These are phyloP conservation scores for Euplagia quadripunctaria DNA, from an alignment of 2,888 invertebrate genomes.

Conservation along the genomic window DNA sequence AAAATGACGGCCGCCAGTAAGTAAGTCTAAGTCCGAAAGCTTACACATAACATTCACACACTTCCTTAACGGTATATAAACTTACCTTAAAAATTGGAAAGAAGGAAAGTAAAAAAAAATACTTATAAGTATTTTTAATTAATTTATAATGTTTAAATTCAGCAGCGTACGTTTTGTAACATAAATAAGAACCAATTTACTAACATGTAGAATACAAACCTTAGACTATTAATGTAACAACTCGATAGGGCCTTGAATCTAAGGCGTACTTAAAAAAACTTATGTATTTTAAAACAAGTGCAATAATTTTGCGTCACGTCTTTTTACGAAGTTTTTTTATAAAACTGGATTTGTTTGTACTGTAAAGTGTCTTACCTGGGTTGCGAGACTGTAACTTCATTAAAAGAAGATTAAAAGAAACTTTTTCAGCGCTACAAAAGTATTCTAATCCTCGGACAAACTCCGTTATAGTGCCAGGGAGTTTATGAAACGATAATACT, in stretches of 20 bases:
- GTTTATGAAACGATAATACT: conserved; percentile 65
- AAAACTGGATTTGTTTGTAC: conserved; percentile 61
- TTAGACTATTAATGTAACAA: too few relatives aligned
- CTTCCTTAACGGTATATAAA: too few relatives aligned
- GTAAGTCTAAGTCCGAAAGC: too few relatives aligned
- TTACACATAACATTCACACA: too few relatives aligned
- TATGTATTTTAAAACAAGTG: conserved; percentile 28
- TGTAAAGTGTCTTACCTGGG: conserved; percentile 66
- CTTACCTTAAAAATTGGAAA: too few relatives aligned
- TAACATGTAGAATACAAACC: too few relatives aligned
- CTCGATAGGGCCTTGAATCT: neutral
- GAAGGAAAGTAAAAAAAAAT: too few relatives aligned
- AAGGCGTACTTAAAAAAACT: conserved; percentile 9
- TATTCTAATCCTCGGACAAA: conserved; percentile 57
- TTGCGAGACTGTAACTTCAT: conserved; percentile 71
- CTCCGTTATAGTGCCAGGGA: conserved; percentile 48
- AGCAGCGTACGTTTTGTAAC: too few relatives aligned
- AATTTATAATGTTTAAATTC: too few relatives aligned
- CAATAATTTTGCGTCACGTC: conserved; percentile 33
- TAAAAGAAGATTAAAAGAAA: conserved; percentile 80
- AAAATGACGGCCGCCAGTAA: too few relatives aligned
- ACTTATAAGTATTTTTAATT: too few relatives aligned
- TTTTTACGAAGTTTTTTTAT: conserved; percentile 31
- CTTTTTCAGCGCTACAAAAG: conserved; percentile 66
- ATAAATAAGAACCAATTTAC: too few relatives aligned